Evolutionary conservation across 1,140 invertebrate genomes (phyloP), one percentile per base, ranked within the genome.

Genomic region (Drosophila obscura): DNA sequence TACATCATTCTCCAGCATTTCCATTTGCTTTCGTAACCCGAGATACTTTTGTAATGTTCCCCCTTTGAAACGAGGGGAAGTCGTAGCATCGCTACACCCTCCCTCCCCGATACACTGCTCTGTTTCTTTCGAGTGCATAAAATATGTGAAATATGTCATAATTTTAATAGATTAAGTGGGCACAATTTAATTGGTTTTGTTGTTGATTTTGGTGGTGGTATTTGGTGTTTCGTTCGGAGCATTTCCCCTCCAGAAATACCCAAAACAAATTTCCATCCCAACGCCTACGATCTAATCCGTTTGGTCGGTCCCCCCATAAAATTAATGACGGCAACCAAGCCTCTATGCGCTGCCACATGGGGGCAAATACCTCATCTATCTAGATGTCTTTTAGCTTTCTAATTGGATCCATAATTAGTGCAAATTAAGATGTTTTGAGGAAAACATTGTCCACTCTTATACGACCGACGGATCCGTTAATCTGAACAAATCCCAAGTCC

Each of bases 331-430:
- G 65, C 63, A 79, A 49, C 60, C 31, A 59, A 79, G 75, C 60
- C 75, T 78, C 58, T 60, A 16, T 44, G 56, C 63, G 51, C 63
- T 72, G 80, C 60, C 80, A 76, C 71, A 83, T 72, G 73, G 58
- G 59, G 65, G 64, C 64, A 75, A 75, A 83, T 72, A 53, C 46
- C 66, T 24, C 80, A 69, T 83, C 49, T 66, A 83, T 67, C 26
- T 50, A 51, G 19, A 74, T 68, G 35, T 81, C 81, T 64, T 69
- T 44, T 75, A 73, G 48, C 51, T 56, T 53, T 45, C 53, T 83
- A 83, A 87, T 82, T 87, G 76, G 83, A 66, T 79, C 53, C 66
- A 79, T 87, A 87, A 87, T 87, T 87, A 87, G 83, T 88, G 60
- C 24, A 62, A 87, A 79, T 82, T 72, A 51, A 87, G 80, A 83